Percentiles rank a stretch among this genome's conserved stretches.
phyloP scores from a whole-genome alignment of 2,113 vertebrate species.

The Ancistrus triradiatus region DNA sequence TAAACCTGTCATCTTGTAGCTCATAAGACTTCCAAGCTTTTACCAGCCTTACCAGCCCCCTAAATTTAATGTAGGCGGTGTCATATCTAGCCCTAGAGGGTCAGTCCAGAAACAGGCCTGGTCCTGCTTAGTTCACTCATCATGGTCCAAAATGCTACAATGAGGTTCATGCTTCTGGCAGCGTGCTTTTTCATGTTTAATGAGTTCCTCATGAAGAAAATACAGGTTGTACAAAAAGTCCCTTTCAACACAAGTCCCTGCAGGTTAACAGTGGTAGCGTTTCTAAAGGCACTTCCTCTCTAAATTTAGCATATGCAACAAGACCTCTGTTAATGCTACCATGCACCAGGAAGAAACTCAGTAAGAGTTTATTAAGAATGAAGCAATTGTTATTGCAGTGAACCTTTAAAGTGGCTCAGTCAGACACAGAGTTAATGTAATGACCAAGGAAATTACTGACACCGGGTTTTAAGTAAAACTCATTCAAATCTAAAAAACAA shows the following conservation, averaged over 20 bases:
- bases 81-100: slow-evolving; percentile 14
- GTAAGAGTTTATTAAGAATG: background rate
- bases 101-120: slow-evolving; percentile 36
- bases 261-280: slow-evolving; percentile 18
- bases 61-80: too few relatives aligned
- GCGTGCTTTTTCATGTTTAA: slow-evolving; percentile 46
- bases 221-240: background rate
- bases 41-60: background rate
- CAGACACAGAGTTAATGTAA: slow-evolving; percentile 1
- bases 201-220: slow-evolving; percentile 47
- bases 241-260: slow-evolving; percentile 24
- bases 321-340: slow-evolving; percentile 4
- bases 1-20: background rate
- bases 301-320: slow-evolving; percentile 8
- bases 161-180: slow-evolving; percentile 29
- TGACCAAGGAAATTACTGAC: too few relatives aligned
- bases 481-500: too few relatives aligned
- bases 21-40: background rate
- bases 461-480: too few relatives aligned
- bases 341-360: slow-evolving; percentile 14
- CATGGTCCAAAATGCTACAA: slow-evolving; percentile 17
- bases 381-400: background rate
- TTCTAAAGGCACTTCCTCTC: slow-evolving; percentile 5
- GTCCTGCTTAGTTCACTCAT: slow-evolving; percentile 37
- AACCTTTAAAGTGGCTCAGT: background rate